These are phyloP conservation scores for Gallinago nigripennis DNA, from an alignment of 2,797 vertebrate species.

Conservation along the genomic window DNA sequence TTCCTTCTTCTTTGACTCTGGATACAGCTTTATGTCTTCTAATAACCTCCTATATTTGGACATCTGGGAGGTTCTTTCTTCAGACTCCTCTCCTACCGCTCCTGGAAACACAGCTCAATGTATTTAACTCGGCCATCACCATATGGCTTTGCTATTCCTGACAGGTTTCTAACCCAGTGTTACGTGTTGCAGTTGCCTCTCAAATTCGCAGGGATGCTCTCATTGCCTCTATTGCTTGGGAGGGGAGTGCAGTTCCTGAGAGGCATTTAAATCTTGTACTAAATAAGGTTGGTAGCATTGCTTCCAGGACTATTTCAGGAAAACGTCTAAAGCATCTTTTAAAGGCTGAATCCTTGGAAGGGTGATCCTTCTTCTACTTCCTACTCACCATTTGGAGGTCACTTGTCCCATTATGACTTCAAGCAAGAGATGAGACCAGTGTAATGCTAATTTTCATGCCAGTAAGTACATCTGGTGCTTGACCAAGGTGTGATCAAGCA, in stretches of 20 bases:
- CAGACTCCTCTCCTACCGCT: not conserved
- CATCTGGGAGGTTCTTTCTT: not conserved
- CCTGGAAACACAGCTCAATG: not conserved
- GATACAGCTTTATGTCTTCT: not conserved
- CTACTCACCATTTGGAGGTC: not conserved
- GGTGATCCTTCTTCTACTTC: not conserved
- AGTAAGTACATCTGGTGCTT: not conserved
- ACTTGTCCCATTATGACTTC: not conserved
- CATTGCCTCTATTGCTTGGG: not conserved
- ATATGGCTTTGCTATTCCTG: not conserved
- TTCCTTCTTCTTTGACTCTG: not conserved
- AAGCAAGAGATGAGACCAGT: not conserved
- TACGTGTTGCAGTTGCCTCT: not conserved
- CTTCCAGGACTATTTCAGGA: not conserved
- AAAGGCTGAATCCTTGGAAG: not conserved
- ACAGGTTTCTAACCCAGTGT: not conserved
- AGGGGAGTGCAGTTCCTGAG: not conserved
- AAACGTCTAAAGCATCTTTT: not conserved
- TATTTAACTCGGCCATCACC: not conserved
- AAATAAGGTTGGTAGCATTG: not conserved
- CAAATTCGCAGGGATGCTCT: not conserved
- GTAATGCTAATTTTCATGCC: not conserved
- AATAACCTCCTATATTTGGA: not conserved
- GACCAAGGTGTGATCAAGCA: not conserved
- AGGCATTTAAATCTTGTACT: not conserved